phyloP scores from a whole-genome alignment of 2,113 vertebrate species.

The Crocuta crocuta region DNA sequence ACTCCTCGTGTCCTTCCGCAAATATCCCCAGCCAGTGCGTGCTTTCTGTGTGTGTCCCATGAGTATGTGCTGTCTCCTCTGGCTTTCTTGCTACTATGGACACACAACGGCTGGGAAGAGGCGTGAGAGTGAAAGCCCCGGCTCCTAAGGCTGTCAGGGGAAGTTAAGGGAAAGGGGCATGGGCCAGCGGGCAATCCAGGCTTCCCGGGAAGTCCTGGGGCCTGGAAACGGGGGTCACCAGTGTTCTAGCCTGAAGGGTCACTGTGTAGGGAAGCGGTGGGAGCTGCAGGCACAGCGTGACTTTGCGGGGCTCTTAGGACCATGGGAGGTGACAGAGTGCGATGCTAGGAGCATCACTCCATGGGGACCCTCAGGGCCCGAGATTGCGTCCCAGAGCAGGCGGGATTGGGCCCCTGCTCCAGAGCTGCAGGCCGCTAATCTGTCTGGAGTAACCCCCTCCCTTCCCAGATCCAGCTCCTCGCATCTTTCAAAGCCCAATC shows the following conservation, averaged over 20 bases:
- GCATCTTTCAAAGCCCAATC: neutral
- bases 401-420: too few relatives aligned
- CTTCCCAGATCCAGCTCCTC: neutral
- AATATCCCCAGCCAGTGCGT: neutral
- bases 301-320: neutral
- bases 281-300: neutral
- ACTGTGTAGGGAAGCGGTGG: neutral
- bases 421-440: neutral
- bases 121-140: neutral
- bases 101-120: neutral
- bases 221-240: neutral
- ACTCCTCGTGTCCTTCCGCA: fast-evolving
- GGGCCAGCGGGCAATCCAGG: neutral
- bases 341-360: neutral
- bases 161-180: neutral
- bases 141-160: neutral
- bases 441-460: neutral
- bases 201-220: neutral
- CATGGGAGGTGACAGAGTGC: neutral
- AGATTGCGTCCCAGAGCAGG: neutral
- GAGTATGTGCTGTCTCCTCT: neutral
- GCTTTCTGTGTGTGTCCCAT: fast-evolving
- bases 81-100: neutral
- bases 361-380: fast-evolving
- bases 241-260: neutral